Evolutionary conservation across 1,140 invertebrate genomes (phyloP), one percentile per base, ranked within the genome.

Genomic region (Pseudoatta argentina): DNA sequence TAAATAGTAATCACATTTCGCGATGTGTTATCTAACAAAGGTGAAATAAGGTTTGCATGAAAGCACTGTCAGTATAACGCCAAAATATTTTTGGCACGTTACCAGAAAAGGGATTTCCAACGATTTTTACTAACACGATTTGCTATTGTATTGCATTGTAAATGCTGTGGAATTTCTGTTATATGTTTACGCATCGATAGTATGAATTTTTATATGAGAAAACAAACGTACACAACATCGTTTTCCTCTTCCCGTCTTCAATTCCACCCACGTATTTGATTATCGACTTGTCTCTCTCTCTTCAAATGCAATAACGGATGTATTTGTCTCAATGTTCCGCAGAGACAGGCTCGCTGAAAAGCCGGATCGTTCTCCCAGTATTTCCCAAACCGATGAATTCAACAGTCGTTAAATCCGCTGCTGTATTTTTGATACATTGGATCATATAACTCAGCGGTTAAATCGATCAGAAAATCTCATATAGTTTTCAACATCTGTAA

Each of bases 211-310:
- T 83, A 83, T 63, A 24, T n/a, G n/a, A 73, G 39, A 53, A 73
- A 82, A 61, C 69, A 61, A 30, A 75, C 16, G 55, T 61, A 61
- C 48, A 61, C n/a, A 24, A 61, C n/a, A 24, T 61, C 4, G 39
- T 61, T 73, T 61, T 27, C n/a, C 48, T 51, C 39, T 30, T 51
- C 24, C 59, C 3, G 69, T 61, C 79, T 75, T 83, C 69, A 24
- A 83, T 83, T 83, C 79, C 39, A 44, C n/a, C 39, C 79, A 83
- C 79, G 79, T 83, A 83, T 73, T 75, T 83, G 69, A 73, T 83
- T 83, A 75, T 83, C 79, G 69, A 83, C 79, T 51, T 61, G 79
- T 79, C 77, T 83, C 69, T 73, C 69, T 73, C 39, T 73, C 39
- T 73, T 73, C 57, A 75, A 75, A 75, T 39, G 39, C 78, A 57